These are phyloP conservation scores for Cephus sareptanus DNA, from an alignment of 2,888 invertebrate genomes.

Conservation along the genomic window DNA sequence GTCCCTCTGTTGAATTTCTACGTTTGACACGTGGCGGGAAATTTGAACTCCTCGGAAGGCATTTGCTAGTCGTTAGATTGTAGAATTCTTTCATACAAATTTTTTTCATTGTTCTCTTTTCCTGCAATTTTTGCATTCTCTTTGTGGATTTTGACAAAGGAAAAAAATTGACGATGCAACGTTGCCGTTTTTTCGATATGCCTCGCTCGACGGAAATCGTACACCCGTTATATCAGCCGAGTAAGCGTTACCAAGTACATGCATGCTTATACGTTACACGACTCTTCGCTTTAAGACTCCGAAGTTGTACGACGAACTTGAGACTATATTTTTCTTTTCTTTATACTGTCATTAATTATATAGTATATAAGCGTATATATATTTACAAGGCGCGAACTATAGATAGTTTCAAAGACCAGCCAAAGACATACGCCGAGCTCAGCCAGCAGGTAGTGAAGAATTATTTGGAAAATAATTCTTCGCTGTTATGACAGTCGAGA, in stretches of 20 bases:
- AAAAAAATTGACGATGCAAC: neutral
- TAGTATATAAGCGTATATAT: too few relatives aligned
- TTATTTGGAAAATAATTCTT: conserved; percentile 39
- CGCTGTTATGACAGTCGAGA: conserved; percentile 19
- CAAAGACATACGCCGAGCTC: neutral
- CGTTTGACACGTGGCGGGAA: too few relatives aligned
- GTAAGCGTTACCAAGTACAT: neutral
- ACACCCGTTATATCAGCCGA: neutral
- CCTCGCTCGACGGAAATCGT: neutral
- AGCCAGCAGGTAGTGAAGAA: neutral
- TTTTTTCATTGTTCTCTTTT: too few relatives aligned
- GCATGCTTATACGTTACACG: neutral
- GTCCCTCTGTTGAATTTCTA: neutral
- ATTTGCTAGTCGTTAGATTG: too few relatives aligned
- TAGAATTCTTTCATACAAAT: too few relatives aligned
- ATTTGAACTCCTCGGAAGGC: too few relatives aligned
- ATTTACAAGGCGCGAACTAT: neutral
- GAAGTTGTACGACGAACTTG: neutral
- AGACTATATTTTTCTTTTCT: too few relatives aligned
- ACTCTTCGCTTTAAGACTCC: neutral
- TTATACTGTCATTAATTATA: too few relatives aligned
- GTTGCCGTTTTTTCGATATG: neutral
- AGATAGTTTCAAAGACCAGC: neutral
- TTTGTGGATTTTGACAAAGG: too few relatives aligned
- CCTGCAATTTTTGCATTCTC: too few relatives aligned